phyloP scores from a whole-genome alignment of 2,113 vertebrate species.

The Calyptommatus sinebrachiatus region DNA sequence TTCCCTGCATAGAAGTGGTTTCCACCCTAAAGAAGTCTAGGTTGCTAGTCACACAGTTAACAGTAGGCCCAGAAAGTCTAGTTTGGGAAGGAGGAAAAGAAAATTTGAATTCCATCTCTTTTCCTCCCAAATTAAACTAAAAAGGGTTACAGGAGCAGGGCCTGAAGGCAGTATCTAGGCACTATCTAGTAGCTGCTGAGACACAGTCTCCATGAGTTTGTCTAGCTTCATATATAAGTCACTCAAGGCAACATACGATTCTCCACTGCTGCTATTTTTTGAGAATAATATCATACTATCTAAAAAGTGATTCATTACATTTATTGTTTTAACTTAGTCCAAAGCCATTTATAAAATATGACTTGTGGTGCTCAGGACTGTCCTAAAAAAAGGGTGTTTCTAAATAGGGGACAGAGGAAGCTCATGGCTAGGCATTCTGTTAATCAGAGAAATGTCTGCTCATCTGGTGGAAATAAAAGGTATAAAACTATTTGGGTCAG shows the following conservation, averaged over 20 bases:
- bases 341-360: background rate
- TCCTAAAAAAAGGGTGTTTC: background rate
- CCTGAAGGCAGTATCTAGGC: too few species aligned
- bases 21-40: too few species aligned
- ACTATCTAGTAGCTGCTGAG: too few species aligned
- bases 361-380: background rate
- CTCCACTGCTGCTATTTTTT: background rate
- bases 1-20: too few species aligned
- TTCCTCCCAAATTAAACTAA: too few species aligned
- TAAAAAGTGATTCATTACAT: background rate
- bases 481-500: background rate
- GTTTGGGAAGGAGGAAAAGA: too few species aligned
- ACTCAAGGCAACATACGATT: background rate
- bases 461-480: slow-evolving; percentile 14
- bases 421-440: background rate
- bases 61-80: too few species aligned
- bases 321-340: background rate
- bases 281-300: background rate
- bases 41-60: too few species aligned
- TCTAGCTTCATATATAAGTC: background rate
- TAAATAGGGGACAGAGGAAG: background rate
- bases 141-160: too few species aligned
- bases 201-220: background rate
- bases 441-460: background rate
- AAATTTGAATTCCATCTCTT: too few species aligned